A percentile compares a stretch with the other conserved stretches of the same genome.
Conservation (phyloP, 2,113 vertebrate species). For the Peucedramus taeniatus region DNA sequence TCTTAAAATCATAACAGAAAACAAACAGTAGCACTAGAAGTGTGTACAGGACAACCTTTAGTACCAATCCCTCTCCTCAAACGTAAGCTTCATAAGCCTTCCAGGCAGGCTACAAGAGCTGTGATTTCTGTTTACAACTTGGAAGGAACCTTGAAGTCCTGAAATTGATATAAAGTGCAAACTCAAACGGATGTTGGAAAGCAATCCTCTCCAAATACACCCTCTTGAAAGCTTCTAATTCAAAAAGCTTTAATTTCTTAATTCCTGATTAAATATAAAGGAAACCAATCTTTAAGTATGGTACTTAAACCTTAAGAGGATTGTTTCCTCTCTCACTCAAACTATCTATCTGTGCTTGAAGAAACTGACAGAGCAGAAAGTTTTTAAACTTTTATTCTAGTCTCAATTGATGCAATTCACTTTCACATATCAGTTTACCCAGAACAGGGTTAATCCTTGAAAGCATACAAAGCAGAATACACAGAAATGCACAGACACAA, state of each 20-base stretch:
- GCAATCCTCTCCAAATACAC: not conserved
- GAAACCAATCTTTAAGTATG: not conserved
- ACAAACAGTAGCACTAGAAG: not conserved
- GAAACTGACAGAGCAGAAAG: not conserved
- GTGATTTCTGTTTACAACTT: not conserved
- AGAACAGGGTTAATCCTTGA: not conserved
- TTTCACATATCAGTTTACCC: not conserved
- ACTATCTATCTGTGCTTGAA: not conserved
- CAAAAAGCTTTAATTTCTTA: not conserved
- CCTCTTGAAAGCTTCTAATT: not conserved
- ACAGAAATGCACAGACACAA: not conserved
- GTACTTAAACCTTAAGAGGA: not conserved
- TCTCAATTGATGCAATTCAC: not conserved
- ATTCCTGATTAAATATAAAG: constrained; percentile 2
- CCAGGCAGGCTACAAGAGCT: not conserved
- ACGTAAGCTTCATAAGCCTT: not conserved
- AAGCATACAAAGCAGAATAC: not conserved
- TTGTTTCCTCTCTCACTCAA: not conserved
- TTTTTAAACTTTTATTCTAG: not conserved
- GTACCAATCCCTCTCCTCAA: not conserved
- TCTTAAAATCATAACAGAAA: not conserved
- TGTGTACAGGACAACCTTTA: not conserved
- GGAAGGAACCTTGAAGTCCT: not conserved
- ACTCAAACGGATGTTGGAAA: not conserved
- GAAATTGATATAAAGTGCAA: not conserved